Evolutionary conservation across 2,113 vertebrate genomes (phyloP), one percentile per base, ranked within the genome.

Genomic region (Prietella phreatophila): DNA sequence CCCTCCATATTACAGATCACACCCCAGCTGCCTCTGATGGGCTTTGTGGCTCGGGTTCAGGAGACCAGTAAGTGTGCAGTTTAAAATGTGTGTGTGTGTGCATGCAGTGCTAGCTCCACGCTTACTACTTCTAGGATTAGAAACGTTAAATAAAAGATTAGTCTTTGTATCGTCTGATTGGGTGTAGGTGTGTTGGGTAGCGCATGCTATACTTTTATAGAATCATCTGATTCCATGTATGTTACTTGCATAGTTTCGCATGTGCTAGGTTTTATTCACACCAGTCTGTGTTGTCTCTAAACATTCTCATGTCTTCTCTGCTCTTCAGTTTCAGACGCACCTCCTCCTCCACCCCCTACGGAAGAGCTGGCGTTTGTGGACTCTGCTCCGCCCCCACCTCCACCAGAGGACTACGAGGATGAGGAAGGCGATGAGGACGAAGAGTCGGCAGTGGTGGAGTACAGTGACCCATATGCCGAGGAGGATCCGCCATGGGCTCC

Each of bases 21-120:
- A 93, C 98, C 98, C 89, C 98, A 99, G 97, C 97, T 99, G 93
- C 98, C 98, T 30, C 96, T 99, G 95, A 99, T 99, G 98, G 98
- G 98, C 96, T 99, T 99, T 96, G 98, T 98, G 96, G 98, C 98
- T 95, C 97, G 98, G 93, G 98, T 99, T 94, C 98, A 99, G 96
- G 98, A 99, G 96, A 99, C 97, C 92, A 99, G 98, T 99, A 99
- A 99, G 98, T 87, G 63, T 50, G 22, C 19, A 10, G 17, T 73
- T 39, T 39, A 73, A 39, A 39, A 22, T 27, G 69, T 20, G 17
- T 36, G 67, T 33, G 33, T 36, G 30, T 36, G 67, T 20, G 73
- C 17, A 25, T 75, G 71, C 33, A 20, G 33, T 39, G 69, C 42
- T 36, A 19, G 30, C 67, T 69, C n/a, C 15, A 2, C 14, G 15